A percentile compares a stretch with the other conserved stretches of the same genome.
phyloP scores from a whole-genome alignment of 2,888 invertebrate species.

The Nowickia ferox region DNA sequence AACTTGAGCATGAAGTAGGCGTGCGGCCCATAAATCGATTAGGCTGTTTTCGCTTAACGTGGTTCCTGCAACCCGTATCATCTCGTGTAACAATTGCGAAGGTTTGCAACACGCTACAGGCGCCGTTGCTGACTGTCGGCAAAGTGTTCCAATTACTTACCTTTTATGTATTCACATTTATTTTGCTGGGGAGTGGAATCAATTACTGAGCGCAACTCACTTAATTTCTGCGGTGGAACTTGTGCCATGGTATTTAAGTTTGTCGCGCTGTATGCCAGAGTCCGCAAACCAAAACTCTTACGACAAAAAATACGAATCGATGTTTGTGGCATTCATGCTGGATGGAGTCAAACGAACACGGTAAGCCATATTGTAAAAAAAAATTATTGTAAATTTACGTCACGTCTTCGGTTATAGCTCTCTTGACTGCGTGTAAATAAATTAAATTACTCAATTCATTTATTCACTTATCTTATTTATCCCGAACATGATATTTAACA shows the following conservation, averaged over 20 bases:
- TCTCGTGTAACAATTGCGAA: slow-evolving; percentile 45
- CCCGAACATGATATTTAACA: too few relatives aligned
- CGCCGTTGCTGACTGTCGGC: slow-evolving; percentile 52
- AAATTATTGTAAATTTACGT: too few relatives aligned
- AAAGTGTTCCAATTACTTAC: slow-evolving; percentile 34
- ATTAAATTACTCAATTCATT: too few relatives aligned
- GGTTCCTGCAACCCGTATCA: slow-evolving; percentile 51
- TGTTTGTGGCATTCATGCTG: slow-evolving; percentile 51
- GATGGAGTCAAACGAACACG: slow-evolving; percentile 40
- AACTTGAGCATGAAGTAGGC: slow-evolving; percentile 55
- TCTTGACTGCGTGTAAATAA: too few relatives aligned
- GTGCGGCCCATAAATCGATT: slow-evolving; percentile 52
- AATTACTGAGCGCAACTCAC: slow-evolving; percentile 33
- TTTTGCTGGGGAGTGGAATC: slow-evolving; percentile 36
- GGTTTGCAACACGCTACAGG: slow-evolving; percentile 36
- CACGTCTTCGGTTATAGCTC: too few relatives aligned
- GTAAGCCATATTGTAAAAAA: too few relatives aligned
- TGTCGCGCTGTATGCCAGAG: slow-evolving; percentile 45
- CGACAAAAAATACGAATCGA: slow-evolving; percentile 55
- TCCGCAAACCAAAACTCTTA: slow-evolving; percentile 61
- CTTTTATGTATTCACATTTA: slow-evolving; percentile 51
- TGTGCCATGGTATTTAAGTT: slow-evolving; percentile 47
- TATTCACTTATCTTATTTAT: too few relatives aligned
- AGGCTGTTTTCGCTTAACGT: slow-evolving; percentile 48
- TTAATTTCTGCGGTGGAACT: slow-evolving; percentile 39